These are phyloP conservation scores for Heliconius hortense DNA, from an alignment of 2,888 invertebrate species.

Conservation along the genomic window DNA sequence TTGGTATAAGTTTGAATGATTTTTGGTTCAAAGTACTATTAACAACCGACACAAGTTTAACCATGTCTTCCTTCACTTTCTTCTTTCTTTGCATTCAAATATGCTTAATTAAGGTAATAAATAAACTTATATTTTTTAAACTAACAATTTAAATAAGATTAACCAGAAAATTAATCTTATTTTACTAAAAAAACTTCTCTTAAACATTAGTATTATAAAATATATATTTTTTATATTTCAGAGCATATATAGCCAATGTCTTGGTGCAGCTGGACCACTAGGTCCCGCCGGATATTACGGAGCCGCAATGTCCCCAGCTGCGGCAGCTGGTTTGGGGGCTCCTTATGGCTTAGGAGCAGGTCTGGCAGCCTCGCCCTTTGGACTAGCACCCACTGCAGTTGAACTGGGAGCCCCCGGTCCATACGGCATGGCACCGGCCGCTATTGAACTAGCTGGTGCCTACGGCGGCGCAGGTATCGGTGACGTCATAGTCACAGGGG, in stretches of 20 bases:
- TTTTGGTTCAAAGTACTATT: background rate
- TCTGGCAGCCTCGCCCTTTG: slow-evolving; percentile 30
- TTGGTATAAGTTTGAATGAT: background rate
- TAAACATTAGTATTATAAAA: background rate
- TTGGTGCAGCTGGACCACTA: slow-evolving; percentile 24
- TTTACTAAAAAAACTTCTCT: no score
- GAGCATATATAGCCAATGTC: slow-evolving; percentile 24
- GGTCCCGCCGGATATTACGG: slow-evolving; percentile 17
- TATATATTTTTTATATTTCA: slow-evolving; percentile 5
- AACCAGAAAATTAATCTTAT: background rate
- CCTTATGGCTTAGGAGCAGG: slow-evolving; percentile 27
- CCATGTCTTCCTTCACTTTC: slow-evolving; percentile 43
- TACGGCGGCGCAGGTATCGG: slow-evolving; percentile 46
- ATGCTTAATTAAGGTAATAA: slow-evolving; percentile 46
- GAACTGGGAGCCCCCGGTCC: slow-evolving; percentile 29
- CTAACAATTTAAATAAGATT: no score
- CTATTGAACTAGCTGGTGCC: slow-evolving; percentile 26
- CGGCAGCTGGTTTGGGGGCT: slow-evolving; percentile 20
- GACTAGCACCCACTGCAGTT: slow-evolving; percentile 30
- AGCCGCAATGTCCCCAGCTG: slow-evolving; percentile 21
- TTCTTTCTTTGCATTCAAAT: slow-evolving; percentile 42
- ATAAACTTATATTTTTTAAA: background rate
- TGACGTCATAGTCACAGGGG: slow-evolving; percentile 46
- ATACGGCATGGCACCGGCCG: slow-evolving; percentile 11
- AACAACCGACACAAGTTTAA: background rate